A percentile compares a stretch with the other conserved stretches of the same genome.
phyloP scores from a whole-genome alignment of 1,140 invertebrate species.

The Bombus waltoni region DNA sequence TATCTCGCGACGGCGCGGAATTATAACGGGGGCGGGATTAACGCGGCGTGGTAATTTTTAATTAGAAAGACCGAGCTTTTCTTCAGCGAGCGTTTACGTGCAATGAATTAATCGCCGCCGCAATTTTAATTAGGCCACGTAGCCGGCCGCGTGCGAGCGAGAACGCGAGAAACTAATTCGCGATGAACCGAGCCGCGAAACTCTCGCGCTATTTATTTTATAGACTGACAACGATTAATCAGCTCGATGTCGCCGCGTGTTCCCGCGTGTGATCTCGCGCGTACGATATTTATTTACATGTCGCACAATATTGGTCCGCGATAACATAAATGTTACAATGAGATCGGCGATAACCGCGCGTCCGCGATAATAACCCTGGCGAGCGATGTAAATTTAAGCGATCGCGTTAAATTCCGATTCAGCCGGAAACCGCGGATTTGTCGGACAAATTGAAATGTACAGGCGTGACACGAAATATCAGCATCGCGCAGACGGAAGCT shows the following conservation, averaged over 20 bases:
- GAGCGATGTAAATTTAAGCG: conserved; percentile 28
- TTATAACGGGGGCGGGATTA: conserved; percentile 32
- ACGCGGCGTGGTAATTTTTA: conserved; percentile 44
- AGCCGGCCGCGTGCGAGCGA: neutral
- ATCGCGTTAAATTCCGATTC: conserved; percentile 41
- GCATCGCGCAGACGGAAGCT: conserved; percentile 12
- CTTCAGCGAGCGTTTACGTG: conserved; percentile 5
- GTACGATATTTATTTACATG: conserved; percentile 26
- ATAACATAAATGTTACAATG: conserved; percentile 24
- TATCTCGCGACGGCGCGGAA: conserved; percentile 6
- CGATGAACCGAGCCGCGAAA: neutral
- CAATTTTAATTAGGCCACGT: conserved; percentile 48
- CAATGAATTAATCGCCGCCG: conserved; percentile 39
- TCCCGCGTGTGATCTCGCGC: neutral
- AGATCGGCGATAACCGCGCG: neutral
- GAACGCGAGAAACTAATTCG: neutral
- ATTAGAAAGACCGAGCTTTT: conserved; percentile 40
- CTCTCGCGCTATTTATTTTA: conserved; percentile 40
- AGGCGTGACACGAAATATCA: conserved; percentile 41
- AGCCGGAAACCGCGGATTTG: conserved; percentile 24
- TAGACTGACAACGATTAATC: conserved; percentile 51
- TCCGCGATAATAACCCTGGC: conserved; percentile 1
- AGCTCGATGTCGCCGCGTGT: neutral
- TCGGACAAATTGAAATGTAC: conserved; percentile 20
- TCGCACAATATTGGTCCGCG: neutral